A percentile compares a stretch with the other conserved stretches of the same genome.
Conservation (phyloP, 2,797 vertebrate species). For the Alauda arvensis region DNA sequence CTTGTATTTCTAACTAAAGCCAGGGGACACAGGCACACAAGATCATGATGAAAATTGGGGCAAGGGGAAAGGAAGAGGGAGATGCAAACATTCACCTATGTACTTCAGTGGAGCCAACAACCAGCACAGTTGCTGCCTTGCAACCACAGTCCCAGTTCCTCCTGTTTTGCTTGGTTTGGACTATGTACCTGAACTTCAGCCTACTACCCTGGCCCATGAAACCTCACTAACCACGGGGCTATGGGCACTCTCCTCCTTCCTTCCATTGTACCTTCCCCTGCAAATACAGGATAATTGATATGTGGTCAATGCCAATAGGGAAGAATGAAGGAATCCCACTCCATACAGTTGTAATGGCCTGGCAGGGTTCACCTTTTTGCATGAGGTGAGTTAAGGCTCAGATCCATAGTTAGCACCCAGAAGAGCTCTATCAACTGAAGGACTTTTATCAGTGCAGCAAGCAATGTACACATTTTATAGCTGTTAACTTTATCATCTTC, state of each 20-base stretch:
- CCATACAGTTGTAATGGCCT: not conserved
- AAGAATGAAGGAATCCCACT: not conserved
- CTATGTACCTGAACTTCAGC: slow-evolving; percentile 24
- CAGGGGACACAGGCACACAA: not conserved
- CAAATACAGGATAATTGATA: not conserved
- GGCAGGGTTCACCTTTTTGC: not conserved
- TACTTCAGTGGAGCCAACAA: not conserved
- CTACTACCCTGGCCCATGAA: not conserved
- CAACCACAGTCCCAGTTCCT: not conserved
- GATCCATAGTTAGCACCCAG: not conserved
- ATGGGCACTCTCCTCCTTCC: not conserved
- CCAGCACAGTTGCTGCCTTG: not conserved
- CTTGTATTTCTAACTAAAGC: not conserved
- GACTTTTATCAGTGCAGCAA: not conserved
- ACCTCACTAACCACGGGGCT: not conserved
- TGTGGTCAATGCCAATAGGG: not conserved
- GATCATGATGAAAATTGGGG: not conserved
- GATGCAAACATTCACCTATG: not conserved
- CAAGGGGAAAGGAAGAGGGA: not conserved
- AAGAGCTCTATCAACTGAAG: not conserved
- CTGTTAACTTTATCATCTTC: not conserved
- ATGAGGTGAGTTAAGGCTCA: not conserved
- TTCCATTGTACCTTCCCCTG: not conserved
- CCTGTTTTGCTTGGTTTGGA: not conserved
- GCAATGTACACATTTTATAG: not conserved